Base-by-base conservation (phyloP, 2,888 invertebrate species). In the Trissolcus brochymenae region DNA sequence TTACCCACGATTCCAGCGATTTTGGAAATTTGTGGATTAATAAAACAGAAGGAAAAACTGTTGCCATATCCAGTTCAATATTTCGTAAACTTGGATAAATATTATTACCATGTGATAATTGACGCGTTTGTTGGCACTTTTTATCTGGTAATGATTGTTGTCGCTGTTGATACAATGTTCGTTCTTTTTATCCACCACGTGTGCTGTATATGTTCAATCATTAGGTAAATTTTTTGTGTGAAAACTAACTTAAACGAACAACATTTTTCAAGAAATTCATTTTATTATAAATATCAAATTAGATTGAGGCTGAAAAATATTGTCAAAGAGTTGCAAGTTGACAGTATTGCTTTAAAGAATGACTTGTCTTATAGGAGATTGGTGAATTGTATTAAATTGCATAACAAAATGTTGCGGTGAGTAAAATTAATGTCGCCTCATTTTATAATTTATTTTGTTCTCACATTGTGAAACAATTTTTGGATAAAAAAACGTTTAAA, bases 51-150 rank as follows among this genome's bases (percentile, higher is more conserved):
- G 14, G 16, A 49, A 17, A 78, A 71, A 71, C 7, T 71, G 29
- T 29, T 71, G 41, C 78, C 78, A 9, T 78, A 64, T 61, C 75
- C 71, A 29, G 75, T 78, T 43, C 78, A 78, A 29, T 78, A 78
- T 60, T 71, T 78, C 6, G 19, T 75, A 25, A 70, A 78, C 25
- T 6, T 72, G 29, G 75, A 78, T n/a, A 70, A 61, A 51, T 75
- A 75, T 64, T 78, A 75, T 49, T 66, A 74, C 41, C 25, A 74
- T 19, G 55, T 78, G 9, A 57, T 75, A 55, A 49, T 71, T 21
- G 64, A 75, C 60, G 74, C 62, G 40, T 75, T 56, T 53, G 29
- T 75, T n/a, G 78, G 75, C 1, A 72, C 72, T 17, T 56, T 59
- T 43, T 59, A 21, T 19, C 41, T 78, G 16, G 64, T 72, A 2